These are phyloP conservation scores for Paragorgia papillata DNA, from an alignment of 92 coral and sea anemone species.

Conservation along the genomic window DNA sequence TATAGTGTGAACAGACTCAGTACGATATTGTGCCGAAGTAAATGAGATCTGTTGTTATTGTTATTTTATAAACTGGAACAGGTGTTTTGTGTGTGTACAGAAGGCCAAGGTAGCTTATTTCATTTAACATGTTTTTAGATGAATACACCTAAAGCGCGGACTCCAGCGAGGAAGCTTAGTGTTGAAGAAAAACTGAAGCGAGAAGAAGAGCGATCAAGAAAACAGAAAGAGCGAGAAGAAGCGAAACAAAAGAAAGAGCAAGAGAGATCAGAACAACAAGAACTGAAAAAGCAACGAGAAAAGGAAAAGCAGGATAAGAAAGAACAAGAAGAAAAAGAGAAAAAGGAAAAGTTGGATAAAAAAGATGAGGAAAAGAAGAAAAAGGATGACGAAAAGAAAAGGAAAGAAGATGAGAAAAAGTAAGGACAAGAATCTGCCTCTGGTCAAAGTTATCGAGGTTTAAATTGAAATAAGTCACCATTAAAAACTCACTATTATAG, in stretches of 20 bases:
- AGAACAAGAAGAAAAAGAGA: conserved; percentile 75
- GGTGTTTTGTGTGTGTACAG: too few species aligned
- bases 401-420: conserved; percentile 56
- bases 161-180: conserved; percentile 67
- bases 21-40: too few species aligned
- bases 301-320: conserved; percentile 79
- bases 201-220: conserved; percentile 70
- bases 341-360: conserved; percentile 67
- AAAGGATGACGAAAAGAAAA: conserved; percentile 65
- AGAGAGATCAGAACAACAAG: conserved; percentile 75
- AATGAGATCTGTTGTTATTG: too few species aligned
- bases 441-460: too few species aligned
- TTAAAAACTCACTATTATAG: too few species aligned
- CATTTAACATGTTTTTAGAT: neutral
- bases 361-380: conserved; percentile 77
- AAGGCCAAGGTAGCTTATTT: too few species aligned
- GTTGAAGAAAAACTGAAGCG: conserved; percentile 70
- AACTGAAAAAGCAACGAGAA: conserved; percentile 75
- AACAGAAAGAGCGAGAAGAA: conserved; percentile 69
- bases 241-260: conserved; percentile 83
- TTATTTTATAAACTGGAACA: too few species aligned
- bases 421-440: conserved; percentile 16
- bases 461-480: too few species aligned
- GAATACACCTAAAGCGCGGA: conserved; percentile 34
- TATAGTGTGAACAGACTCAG: too few species aligned